Conservation (phyloP, 1,140 invertebrate species). For the Trichoplusia ni region DNA sequence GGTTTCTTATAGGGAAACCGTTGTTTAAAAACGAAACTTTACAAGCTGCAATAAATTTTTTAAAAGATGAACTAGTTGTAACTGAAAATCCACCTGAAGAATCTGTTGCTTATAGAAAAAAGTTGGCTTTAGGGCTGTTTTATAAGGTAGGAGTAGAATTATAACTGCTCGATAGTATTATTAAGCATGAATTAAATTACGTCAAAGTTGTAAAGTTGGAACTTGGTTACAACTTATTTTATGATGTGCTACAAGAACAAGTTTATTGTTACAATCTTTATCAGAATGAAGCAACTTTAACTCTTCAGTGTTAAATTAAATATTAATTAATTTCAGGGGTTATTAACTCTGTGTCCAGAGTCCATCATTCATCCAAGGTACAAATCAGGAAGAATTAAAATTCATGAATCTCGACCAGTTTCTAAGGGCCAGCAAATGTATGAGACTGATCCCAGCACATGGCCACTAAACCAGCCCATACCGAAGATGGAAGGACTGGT, state of each 20-base stretch:
- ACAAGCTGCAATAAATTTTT: slow-evolving; percentile 76
- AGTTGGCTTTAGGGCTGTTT: slow-evolving; percentile 82
- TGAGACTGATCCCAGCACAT: slow-evolving; percentile 84
- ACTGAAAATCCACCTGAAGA: slow-evolving; percentile 81
- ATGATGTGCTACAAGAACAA: no score
- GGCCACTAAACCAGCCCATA: slow-evolving; percentile 87
- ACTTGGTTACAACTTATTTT: no score
- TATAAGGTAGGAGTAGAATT: slow-evolving; percentile 83
- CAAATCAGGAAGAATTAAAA: slow-evolving; percentile 75
- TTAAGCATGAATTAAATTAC: no score
- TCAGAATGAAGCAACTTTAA: no score
- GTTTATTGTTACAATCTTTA: no score
- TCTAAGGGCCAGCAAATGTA: slow-evolving; percentile 86
- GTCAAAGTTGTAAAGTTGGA: no score
- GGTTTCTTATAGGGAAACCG: slow-evolving; percentile 81
- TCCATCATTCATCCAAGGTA: slow-evolving; percentile 58
- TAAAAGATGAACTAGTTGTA: slow-evolving; percentile 83
- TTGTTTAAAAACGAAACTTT: slow-evolving; percentile 77
- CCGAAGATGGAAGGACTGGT: slow-evolving; percentile 86
- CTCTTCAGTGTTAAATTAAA: neutral
- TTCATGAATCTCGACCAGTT: slow-evolving; percentile 79
- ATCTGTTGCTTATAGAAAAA: slow-evolving; percentile 82
- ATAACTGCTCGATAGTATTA: no score
- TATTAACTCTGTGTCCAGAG: slow-evolving; percentile 66
- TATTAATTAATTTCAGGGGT: slow-evolving; percentile 41